Evolutionary conservation across 2,113 vertebrate genomes (phyloP).

Genomic region (Felis chaus): DNA sequence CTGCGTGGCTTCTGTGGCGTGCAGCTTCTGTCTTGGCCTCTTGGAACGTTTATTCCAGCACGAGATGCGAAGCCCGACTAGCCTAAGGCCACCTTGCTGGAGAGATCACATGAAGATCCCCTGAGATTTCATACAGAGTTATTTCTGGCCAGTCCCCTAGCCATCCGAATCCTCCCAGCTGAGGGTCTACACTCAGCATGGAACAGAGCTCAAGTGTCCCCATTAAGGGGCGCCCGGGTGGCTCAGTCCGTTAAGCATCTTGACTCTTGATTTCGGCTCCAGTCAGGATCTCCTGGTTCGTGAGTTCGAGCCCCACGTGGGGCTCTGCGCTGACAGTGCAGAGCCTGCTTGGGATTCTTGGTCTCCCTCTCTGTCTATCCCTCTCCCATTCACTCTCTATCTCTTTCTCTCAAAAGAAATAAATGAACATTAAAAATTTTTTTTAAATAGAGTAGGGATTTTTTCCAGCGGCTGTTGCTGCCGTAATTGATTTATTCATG

Average conservation of each 20-base stretch:
- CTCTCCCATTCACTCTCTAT: too few relatives aligned
- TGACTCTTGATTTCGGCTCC: too few relatives aligned
- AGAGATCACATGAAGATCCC: neutral
- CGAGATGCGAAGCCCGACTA: neutral
- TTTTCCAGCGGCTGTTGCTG: neutral
- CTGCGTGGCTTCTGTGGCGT: neutral
- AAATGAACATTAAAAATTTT: too few relatives aligned
- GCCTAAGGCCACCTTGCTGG: neutral
- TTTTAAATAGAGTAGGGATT: neutral
- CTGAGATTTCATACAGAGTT: slow-evolving; percentile 12
- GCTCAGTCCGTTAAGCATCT: too few relatives aligned
- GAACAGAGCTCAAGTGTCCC: neutral
- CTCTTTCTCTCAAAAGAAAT: too few relatives aligned
- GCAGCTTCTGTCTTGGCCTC: neutral
- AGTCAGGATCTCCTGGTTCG: too few relatives aligned
- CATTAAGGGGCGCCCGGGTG: neutral
- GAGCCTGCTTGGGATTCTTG: too few relatives aligned
- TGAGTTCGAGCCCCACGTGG: too few relatives aligned
- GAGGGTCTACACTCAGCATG: neutral
- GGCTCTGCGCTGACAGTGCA: too few relatives aligned
- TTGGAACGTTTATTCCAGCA: neutral
- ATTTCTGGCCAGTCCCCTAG: neutral
- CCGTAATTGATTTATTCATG: neutral
- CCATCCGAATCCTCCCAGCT: neutral
- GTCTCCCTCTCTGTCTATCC: too few relatives aligned